phyloP scores from a whole-genome alignment of 2,113 vertebrate species.

The Manacus vitellinus region DNA sequence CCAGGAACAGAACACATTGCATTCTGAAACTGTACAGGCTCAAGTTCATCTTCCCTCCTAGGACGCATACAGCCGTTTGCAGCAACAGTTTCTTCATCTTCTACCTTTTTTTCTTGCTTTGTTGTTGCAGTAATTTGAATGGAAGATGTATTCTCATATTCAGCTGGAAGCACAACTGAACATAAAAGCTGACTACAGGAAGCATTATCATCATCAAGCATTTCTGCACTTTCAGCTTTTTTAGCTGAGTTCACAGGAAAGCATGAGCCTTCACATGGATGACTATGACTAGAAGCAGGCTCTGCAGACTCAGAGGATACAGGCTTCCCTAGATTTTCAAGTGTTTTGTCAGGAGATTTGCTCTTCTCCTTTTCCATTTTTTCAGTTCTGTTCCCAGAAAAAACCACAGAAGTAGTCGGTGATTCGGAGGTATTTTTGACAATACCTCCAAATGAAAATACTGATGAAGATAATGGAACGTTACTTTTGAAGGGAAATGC shows the following conservation, averaged over 20 bases:
- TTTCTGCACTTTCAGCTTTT: neutral
- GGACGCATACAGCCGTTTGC: neutral
- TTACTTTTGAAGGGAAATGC: constrained; percentile 12
- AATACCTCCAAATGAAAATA: constrained; percentile 28
- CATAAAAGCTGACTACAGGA: neutral
- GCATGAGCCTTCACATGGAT: neutral
- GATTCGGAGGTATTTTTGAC: neutral
- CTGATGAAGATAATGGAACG: neutral
- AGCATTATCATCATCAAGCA: neutral
- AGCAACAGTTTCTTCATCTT: neutral
- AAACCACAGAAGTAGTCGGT: neutral
- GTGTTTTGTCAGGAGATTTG: neutral
- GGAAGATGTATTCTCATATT: neutral
- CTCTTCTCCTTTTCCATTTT: neutral
- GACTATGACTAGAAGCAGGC: neutral
- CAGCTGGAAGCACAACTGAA: neutral
- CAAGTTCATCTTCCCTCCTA: neutral
- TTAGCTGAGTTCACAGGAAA: neutral
- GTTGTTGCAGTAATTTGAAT: neutral
- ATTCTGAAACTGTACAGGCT: neutral
- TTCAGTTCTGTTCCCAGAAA: neutral
- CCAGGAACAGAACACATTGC: neutral
- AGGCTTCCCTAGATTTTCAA: neutral
- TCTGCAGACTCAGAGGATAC: neutral
- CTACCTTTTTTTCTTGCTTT: neutral